Percentiles rank a stretch among this genome's conserved stretches.
Evolutionary conservation across 2,888 invertebrate species (phyloP).

Genomic region (Eupelmus urozonus): DNA sequence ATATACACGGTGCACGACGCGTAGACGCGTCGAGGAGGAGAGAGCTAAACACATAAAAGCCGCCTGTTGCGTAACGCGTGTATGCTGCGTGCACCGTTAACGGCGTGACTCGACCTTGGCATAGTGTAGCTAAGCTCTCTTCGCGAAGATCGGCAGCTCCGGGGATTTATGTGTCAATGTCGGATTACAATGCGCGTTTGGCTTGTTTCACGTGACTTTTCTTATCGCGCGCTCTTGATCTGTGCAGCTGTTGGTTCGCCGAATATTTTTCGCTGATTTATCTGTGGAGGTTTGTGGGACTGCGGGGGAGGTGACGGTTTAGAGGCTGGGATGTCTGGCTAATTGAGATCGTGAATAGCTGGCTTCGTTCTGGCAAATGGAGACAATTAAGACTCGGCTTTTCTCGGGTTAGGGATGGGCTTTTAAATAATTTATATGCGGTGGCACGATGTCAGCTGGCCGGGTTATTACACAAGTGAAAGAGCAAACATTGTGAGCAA

Average conservation of each 20-base stretch:
- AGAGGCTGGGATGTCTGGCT: too few relatives aligned
- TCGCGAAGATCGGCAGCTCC: neutral
- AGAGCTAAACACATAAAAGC: neutral
- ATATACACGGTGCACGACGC: constrained; percentile 9
- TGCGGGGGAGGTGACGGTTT: too few relatives aligned
- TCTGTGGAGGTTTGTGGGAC: too few relatives aligned
- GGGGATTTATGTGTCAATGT: constrained; percentile 67
- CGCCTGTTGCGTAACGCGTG: too few relatives aligned
- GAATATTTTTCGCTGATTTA: too few relatives aligned
- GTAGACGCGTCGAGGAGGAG: neutral
- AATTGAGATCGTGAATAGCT: neutral
- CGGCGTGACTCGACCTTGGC: constrained; percentile 67
- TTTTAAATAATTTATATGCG: neutral
- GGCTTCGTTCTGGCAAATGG: neutral
- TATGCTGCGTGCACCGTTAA: constrained; percentile 59
- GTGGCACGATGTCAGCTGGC: constrained; percentile 1
- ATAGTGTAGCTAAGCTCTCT: constrained; percentile 48
- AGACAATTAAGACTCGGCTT: neutral
- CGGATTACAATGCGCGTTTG: constrained; percentile 54
- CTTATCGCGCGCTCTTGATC: neutral
- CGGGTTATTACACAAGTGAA: neutral
- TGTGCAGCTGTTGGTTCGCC: too few relatives aligned
- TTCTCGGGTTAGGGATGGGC: too few relatives aligned
- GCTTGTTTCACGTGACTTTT: constrained; percentile 20
- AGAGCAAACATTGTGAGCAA: neutral